Evolutionary conservation across 2,113 vertebrate species (phyloP).

Genomic region (Sturnira hondurensis): DNA sequence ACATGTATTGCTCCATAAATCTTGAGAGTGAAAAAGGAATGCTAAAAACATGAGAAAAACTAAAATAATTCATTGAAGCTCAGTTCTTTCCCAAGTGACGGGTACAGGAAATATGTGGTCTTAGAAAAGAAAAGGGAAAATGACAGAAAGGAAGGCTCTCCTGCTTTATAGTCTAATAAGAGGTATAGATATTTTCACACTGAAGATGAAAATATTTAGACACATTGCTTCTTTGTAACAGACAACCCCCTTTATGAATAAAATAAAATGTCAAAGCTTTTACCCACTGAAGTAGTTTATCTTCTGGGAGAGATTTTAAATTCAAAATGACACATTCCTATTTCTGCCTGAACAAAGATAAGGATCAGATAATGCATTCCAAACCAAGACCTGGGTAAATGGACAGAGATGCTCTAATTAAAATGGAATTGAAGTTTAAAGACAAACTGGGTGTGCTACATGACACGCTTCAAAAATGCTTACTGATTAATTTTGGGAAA

Average conservation of each 20-base stretch:
- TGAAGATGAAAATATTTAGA: neutral
- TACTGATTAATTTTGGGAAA: neutral
- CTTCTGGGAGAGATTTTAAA: constrained; percentile 32
- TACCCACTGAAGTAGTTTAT: neutral
- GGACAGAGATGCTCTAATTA: neutral
- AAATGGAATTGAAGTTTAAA: neutral
- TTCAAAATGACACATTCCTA: neutral
- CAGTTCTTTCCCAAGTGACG: constrained; percentile 61
- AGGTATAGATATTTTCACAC: neutral
- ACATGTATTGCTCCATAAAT: constrained; percentile 76
- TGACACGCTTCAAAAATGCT: constrained; percentile 23
- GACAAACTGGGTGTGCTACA: neutral
- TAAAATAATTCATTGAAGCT: constrained; percentile 33
- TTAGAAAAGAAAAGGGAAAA: constrained; percentile 15
- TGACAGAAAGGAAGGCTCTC: neutral
- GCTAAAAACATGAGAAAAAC: constrained; percentile 74
- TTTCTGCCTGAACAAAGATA: neutral
- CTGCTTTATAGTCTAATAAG: neutral
- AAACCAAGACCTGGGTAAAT: neutral
- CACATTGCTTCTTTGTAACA: neutral
- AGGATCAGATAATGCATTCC: constrained; percentile 26
- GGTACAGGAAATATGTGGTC: constrained; percentile 62
- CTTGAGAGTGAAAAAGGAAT: constrained; percentile 75
- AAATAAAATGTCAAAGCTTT: constrained; percentile 16
- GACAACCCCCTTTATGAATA: constrained; percentile 5